Percentiles rank a stretch among this genome's conserved stretches.
Evolutionary conservation across 2,888 invertebrate species (phyloP).

Genomic region (Dusona sp.): DNA sequence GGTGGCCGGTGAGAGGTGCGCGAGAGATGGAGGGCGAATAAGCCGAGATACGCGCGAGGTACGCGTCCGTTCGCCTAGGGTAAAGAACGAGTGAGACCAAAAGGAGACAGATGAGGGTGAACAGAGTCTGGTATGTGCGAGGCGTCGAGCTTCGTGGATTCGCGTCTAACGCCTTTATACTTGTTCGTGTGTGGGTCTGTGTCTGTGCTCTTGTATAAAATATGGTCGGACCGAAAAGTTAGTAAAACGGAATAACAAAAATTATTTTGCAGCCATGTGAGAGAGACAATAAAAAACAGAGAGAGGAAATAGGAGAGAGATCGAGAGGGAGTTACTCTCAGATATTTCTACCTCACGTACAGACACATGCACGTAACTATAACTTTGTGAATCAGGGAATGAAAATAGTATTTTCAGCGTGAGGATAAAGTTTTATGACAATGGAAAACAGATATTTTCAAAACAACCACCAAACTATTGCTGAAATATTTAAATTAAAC

Average conservation of each 20-base stretch:
- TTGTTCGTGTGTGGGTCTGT: not conserved
- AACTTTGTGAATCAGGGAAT: not conserved
- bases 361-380: not conserved
- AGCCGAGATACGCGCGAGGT: slow-evolving; percentile 40
- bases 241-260: slow-evolving; percentile 77
- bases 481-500: not conserved
- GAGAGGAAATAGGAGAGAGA: not conserved
- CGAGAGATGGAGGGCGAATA: slow-evolving; percentile 39
- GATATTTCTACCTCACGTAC: slow-evolving; percentile 14
- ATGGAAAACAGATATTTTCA: not conserved
- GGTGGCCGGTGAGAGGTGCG: slow-evolving; percentile 28
- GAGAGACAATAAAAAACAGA: not conserved
- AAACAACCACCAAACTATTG: not conserved
- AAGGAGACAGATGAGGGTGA: slow-evolving; percentile 65
- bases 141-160: not conserved
- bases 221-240: slow-evolving; percentile 76
- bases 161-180: slow-evolving; percentile 65
- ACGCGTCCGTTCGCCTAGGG: slow-evolving; percentile 28
- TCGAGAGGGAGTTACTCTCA: not conserved
- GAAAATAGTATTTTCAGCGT: not conserved
- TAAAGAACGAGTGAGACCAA: slow-evolving; percentile 60
- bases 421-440: not conserved
- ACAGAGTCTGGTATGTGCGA: slow-evolving; percentile 29
- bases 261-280: slow-evolving; percentile 41
- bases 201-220: slow-evolving; percentile 70